A percentile compares a stretch with the other conserved stretches of the same genome.
Evolutionary conservation across 1,140 invertebrate genomes (phyloP).

Genomic region (Brachionus sp.): DNA sequence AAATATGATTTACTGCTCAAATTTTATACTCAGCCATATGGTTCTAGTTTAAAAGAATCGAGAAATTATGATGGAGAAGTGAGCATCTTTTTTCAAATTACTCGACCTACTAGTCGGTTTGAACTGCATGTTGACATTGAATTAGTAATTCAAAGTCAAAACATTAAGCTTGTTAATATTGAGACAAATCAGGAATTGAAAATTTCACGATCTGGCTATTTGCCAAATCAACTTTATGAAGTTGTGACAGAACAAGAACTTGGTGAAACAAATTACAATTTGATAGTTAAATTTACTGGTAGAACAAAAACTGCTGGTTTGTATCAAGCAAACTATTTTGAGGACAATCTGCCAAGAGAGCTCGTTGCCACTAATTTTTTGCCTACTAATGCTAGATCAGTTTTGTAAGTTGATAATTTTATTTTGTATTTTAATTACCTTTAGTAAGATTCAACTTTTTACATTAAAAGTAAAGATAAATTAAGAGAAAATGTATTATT

Average conservation of each 20-base stretch:
- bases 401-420: background rate
- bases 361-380: conserved; percentile 28
- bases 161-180: background rate
- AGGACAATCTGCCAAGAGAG: background rate
- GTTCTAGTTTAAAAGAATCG: background rate
- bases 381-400: conserved; percentile 11
- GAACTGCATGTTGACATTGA: conserved; percentile 3
- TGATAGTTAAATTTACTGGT: background rate
- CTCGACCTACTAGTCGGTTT: background rate
- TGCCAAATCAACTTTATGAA: conserved; percentile 34
- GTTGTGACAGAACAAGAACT: background rate
- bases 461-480: no score
- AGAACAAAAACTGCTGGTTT: background rate
- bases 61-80: background rate
- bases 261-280: background rate
- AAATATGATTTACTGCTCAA: conserved; percentile 25
- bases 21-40: conserved; percentile 12
- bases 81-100: background rate
- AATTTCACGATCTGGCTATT: background rate
- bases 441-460: background rate
- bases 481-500: no score
- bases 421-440: background rate
- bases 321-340: background rate
- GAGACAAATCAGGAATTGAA: background rate
- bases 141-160: background rate